Percentiles rank a stretch among this genome's conserved stretches.
These are phyloP conservation scores for Cantharis rustica DNA, from an alignment of 2,888 invertebrate species.

Conservation along the genomic window DNA sequence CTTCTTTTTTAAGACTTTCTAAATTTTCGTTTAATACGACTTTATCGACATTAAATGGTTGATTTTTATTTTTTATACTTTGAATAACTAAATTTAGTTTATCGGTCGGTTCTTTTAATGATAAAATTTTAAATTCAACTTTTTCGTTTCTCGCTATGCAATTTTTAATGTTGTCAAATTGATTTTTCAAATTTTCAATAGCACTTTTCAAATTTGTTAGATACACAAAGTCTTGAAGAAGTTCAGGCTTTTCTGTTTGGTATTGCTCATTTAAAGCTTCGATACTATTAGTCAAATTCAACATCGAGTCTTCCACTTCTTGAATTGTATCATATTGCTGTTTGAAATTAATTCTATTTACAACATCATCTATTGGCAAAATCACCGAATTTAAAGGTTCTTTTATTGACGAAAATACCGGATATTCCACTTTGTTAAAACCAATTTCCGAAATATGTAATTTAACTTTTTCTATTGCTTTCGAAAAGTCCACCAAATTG, in stretches of 20 bases:
- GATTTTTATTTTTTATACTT: not conserved
- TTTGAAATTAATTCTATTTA: not conserved
- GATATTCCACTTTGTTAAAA: not conserved
- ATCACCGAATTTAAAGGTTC: not conserved
- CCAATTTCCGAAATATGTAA: not conserved
- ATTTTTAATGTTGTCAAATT: not conserved
- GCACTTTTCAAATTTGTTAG: not conserved
- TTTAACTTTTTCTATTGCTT: not conserved
- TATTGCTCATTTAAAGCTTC: not conserved
- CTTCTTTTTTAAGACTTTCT: not conserved
- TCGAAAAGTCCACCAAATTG: not conserved
- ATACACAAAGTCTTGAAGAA: not conserved
- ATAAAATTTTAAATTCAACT: not conserved
- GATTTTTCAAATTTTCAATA: not conserved
- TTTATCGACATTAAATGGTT: not conserved
- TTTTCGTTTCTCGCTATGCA: not conserved
- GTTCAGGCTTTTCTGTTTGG: not conserved
- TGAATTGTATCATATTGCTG: not conserved
- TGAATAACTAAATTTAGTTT: not conserved
- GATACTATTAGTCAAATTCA: not conserved
- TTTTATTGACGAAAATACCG: not conserved
- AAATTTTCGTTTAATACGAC: not conserved
- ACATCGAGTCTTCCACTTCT: not conserved
- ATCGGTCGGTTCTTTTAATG: not conserved
- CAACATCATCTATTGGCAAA: not conserved